Evolutionary conservation across 2,797 vertebrate species (phyloP).

Genomic region (Crenichthys baileyi): DNA sequence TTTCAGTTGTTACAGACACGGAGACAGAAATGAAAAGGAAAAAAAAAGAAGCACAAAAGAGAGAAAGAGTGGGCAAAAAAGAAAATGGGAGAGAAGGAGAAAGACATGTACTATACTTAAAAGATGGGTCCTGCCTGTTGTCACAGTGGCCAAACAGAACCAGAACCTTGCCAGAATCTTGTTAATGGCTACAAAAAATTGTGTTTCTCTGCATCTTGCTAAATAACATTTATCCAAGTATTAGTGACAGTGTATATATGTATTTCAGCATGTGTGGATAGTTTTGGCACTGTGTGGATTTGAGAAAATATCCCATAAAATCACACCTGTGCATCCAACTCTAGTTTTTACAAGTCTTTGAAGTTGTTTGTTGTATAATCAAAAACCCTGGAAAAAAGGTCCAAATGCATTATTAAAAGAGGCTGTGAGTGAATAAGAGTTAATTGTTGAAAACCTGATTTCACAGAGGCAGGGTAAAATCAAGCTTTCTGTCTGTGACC

Average conservation of each 20-base stretch:
- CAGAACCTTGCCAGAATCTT: background rate
- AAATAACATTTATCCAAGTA: background rate
- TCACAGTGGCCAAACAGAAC: background rate
- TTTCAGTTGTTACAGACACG: too few species aligned
- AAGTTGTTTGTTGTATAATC: slow-evolving; percentile 1
- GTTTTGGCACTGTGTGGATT: background rate
- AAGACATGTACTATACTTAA: background rate
- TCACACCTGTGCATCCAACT: background rate
- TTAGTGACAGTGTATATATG: too few species aligned
- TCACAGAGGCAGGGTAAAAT: slow-evolving; percentile 61
- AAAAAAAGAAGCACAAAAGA: too few species aligned
- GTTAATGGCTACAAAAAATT: background rate
- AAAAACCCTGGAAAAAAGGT: background rate
- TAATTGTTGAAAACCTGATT: slow-evolving; percentile 49
- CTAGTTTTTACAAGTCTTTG: background rate
- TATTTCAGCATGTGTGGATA: too few species aligned
- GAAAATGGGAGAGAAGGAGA: too few species aligned
- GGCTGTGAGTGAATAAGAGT: background rate
- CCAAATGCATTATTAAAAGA: slow-evolving; percentile 2
- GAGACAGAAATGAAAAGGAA: too few species aligned
- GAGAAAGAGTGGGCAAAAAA: too few species aligned
- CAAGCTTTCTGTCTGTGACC: slow-evolving; percentile 69
- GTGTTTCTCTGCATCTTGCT: background rate
- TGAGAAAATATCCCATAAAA: background rate
- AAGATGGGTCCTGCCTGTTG: background rate